These are phyloP conservation scores for Ormyrus nitidulus DNA, from an alignment of 2,888 invertebrate genomes.

Conservation along the genomic window DNA sequence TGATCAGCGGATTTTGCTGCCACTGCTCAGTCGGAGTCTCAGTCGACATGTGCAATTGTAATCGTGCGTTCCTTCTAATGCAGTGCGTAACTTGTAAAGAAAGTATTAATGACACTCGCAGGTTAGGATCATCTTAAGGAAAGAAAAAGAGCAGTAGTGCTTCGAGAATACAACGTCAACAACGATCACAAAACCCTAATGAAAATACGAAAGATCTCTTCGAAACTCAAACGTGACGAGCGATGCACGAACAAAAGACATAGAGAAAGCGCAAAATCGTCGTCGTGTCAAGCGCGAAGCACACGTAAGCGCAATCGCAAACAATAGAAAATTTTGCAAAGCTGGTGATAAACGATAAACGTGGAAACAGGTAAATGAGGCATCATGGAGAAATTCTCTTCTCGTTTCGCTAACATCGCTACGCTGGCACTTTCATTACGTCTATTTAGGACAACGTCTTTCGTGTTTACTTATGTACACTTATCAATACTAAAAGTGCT, in stretches of 20 bases:
- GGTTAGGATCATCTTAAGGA: conserved; percentile 33
- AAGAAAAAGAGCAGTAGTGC: not conserved
- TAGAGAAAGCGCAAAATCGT: conserved; percentile 46
- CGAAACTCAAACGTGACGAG: conserved; percentile 24
- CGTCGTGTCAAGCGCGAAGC: conserved; percentile 38
- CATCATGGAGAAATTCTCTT: not conserved
- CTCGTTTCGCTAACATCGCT: not conserved
- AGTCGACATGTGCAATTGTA: conserved; percentile 30
- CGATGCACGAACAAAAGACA: conserved; percentile 19
- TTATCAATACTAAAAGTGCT: conserved; percentile 39
- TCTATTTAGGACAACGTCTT: not conserved
- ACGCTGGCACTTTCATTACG: conserved; percentile 12
- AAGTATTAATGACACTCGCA: conserved; percentile 26
- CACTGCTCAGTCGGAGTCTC: not conserved
- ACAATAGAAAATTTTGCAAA: conserved; percentile 24
- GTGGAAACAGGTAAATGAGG: conserved; percentile 25
- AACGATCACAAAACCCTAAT: conserved; percentile 4
- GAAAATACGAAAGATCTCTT: conserved; percentile 17
- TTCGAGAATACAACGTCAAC: not conserved
- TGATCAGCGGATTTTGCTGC: conserved; percentile 50
- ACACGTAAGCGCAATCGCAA: conserved; percentile 15
- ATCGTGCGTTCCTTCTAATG: not conserved
- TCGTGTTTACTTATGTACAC: conserved; percentile 8
- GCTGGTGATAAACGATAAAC: conserved; percentile 5
- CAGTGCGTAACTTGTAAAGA: conserved; percentile 15